Evolutionary conservation across 2,888 invertebrate species (phyloP), one percentile per base, ranked within the genome.

Genomic region (Heliconius cydno): DNA sequence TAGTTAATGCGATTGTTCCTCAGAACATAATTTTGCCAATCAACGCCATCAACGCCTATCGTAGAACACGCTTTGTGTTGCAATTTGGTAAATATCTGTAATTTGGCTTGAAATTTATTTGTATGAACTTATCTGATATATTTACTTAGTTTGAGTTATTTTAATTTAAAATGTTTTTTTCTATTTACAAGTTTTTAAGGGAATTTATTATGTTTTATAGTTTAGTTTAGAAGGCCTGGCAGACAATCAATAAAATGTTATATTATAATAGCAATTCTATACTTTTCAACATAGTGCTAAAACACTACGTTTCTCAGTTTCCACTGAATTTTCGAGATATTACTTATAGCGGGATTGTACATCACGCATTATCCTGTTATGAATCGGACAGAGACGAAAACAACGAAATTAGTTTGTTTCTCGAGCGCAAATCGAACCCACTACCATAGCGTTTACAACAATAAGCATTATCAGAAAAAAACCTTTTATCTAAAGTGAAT

Each of bases 1-100:
- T 90, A 91, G 89, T 92, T 92, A 93, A 94, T 93, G 91, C 92
- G 90, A 93, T 91, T 90, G 90, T 92, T 90, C 87, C 91, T 91
- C 90, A 89, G 89, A 92, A 90, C 89, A 88, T 93, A 91, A 92
- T 92, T 92, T 88, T 86, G 87, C 86, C 91, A 91, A 93, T 94
- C 93, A 91, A 90, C 87, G 87, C 73, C 70, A 93, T 94, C 93
- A 91, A 90, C 87, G 87, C 73, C 70, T 60, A 60, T 73, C 73
- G 60, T 60, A 73, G 34, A 30, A 57, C 73, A 73, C 60, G 73
- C 57, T 73, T 73, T 73, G 60, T 57, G 73, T 38, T 78, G 72
- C 41, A 79, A 79, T 30, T 79, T 66, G 3, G 25, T 19, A 46
- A 65, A 67, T 67, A 66, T 67, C 15, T 66, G 66, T 66, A 76